phyloP scores from a whole-genome alignment of 2,888 invertebrate species.

The Cephus pygmeus region DNA sequence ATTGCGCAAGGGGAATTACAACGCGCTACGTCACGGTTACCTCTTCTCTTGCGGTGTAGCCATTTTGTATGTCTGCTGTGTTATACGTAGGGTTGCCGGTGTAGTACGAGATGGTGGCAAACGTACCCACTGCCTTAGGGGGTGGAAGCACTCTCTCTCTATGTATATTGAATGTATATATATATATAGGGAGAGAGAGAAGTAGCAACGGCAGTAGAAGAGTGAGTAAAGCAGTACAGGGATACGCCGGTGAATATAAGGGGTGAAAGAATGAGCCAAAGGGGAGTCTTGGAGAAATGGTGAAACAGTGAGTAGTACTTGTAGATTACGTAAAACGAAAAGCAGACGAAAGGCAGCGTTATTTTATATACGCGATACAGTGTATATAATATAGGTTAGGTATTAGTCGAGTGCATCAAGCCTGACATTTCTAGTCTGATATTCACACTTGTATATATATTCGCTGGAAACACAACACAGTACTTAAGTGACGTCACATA shows the following conservation, averaged over 20 bases:
- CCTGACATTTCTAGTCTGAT: too few relatives aligned
- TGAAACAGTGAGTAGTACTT: background rate
- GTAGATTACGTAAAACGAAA: background rate
- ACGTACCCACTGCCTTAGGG: background rate
- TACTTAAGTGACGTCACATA: too few relatives aligned
- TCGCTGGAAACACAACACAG: too few relatives aligned
- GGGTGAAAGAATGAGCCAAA: background rate
- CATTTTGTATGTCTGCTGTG: background rate
- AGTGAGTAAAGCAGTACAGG: background rate
- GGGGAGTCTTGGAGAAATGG: background rate
- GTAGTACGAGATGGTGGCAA: conserved; percentile 1
- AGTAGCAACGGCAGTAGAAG: background rate
- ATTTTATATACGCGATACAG: background rate
- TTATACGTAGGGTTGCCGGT: background rate
- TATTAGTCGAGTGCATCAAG: too few relatives aligned
- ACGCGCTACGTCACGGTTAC: background rate
- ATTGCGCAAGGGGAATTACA: conserved; percentile 1
- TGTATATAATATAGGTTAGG: background rate
- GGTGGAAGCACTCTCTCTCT: background rate
- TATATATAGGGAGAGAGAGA: background rate
- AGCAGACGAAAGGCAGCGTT: background rate
- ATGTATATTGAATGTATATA: too few relatives aligned
- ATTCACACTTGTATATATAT: too few relatives aligned
- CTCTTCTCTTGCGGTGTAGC: conserved; percentile 1
- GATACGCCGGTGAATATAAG: background rate